These are phyloP conservation scores for Budorcas taxicolor DNA, from an alignment of 2,113 vertebrate genomes.

Conservation along the genomic window DNA sequence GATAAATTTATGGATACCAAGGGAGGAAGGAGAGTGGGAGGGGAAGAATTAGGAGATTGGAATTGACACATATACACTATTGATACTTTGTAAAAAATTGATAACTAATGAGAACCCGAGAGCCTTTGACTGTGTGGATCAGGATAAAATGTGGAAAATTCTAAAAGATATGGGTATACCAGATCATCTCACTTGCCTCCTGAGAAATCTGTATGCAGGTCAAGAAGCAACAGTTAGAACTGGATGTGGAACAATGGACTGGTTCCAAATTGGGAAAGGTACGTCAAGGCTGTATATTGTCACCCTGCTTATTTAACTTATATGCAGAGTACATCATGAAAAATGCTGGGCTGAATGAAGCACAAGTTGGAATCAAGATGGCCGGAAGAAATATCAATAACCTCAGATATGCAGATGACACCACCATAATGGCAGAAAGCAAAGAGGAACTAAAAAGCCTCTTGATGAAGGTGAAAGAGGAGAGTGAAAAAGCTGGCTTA, in stretches of 20 bases:
- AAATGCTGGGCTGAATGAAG: not conserved
- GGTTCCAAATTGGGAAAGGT: not conserved
- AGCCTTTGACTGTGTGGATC: not conserved
- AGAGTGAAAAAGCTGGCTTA: not conserved
- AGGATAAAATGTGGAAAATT: not conserved
- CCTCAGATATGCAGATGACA: not conserved
- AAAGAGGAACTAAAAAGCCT: not conserved
- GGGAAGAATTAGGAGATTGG: not conserved
- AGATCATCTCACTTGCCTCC: not conserved
- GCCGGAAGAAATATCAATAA: not conserved
- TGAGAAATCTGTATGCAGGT: not conserved
- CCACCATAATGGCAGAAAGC: not conserved
- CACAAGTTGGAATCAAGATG: not conserved
- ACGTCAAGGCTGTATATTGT: not conserved
- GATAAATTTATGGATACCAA: not conserved
- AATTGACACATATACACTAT: not conserved
- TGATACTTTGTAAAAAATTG: not conserved
- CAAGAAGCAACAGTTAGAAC: not conserved
- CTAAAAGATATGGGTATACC: not conserved
- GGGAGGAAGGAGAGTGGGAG: not conserved
- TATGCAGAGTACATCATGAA: not conserved
- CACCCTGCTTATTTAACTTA: not conserved
- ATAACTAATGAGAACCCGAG: not conserved
- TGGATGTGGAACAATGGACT: not conserved
- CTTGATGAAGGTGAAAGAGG: not conserved